Evolutionary conservation across 2,797 vertebrate genomes (phyloP), one percentile per base, ranked within the genome.

Genomic region (Glyptemys insculpta): DNA sequence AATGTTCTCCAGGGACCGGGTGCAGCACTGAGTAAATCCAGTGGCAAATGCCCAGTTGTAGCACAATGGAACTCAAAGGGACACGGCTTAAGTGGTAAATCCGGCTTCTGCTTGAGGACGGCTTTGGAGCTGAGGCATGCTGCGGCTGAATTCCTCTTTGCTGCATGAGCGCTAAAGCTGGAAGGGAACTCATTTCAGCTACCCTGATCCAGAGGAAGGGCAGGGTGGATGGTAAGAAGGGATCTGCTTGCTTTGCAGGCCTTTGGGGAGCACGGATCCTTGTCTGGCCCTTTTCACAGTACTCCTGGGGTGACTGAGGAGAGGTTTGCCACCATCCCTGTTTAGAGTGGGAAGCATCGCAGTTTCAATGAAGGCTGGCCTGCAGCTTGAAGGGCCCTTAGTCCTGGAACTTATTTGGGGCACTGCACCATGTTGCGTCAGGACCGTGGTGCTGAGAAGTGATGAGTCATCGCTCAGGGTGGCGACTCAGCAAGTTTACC

Each of bases 1-100:
- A 95, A 89, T 90, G 81, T 86, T 68, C 79, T 68, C 49, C 86
- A 95, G 85, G 76, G 79, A 85, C 1, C 2, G 79, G 85, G 83
- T 62, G 68, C 19, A 72, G 68, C 5, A 3, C 37, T 25, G n/a
- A 41, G n/a, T 72, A 41, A 87, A 91, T 76, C 7, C 57, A 52
- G 18, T 65, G 74, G 86, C 74, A 86, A 84, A 86, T 50, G n/a
- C 5, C n/a, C 31, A 88, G 53, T n/a, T 78, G 68, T 83, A 79
- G 79, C 27, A 31, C 47, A 49, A 31, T 49, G 74, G 27, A 49
- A 31, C 47, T 47, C 47, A 49, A 49, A 49, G 74, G 31, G 41
- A 78, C 74, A 27, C 8, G 25, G 47, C 47, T 49, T 31, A 78
- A 49, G 74, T 49, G 41, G 49, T 49, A 29, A 49, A 31, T 78